Evolutionary conservation across 2,888 invertebrate genomes (phyloP).

Genomic region (Apodemia hepburni): DNA sequence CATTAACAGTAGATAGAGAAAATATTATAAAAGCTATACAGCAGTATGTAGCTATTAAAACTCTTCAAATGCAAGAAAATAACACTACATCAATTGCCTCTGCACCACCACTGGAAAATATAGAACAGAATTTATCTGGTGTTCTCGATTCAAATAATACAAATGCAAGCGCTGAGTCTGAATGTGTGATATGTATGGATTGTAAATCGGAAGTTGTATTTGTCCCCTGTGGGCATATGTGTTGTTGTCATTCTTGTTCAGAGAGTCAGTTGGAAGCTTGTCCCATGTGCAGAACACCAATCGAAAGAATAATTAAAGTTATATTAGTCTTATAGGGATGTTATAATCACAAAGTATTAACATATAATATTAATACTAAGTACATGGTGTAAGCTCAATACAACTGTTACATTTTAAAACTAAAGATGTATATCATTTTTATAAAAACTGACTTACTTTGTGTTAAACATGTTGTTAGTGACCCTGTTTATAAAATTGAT

Average conservation of each 20-base stretch:
- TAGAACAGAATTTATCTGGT: constrained; percentile 50
- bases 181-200: constrained; percentile 94
- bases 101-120: constrained; percentile 44
- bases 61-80: constrained; percentile 40
- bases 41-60: constrained; percentile 73
- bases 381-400: background rate
- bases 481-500: too few relatives aligned
- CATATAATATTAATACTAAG: background rate
- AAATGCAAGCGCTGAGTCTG: constrained; percentile 66
- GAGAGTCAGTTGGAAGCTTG: constrained; percentile 81
- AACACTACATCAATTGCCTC: constrained; percentile 39
- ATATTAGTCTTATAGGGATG: constrained; percentile 56
- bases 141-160: constrained; percentile 50
- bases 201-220: constrained; percentile 85
- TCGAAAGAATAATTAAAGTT: constrained; percentile 85
- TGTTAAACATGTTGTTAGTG: too few relatives aligned
- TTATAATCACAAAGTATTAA: constrained; percentile 14
- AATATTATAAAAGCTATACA: constrained; percentile 82
- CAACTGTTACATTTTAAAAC: too few relatives aligned
- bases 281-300: constrained; percentile 88
- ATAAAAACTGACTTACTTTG: too few relatives aligned
- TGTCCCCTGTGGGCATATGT: constrained; percentile 93
- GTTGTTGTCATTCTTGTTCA: constrained; percentile 88
- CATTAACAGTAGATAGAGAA: constrained; percentile 76
- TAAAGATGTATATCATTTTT: too few relatives aligned